Evolutionary conservation across 2,888 invertebrate genomes (phyloP).

Genomic region (Dryocosmus kuriphilus): DNA sequence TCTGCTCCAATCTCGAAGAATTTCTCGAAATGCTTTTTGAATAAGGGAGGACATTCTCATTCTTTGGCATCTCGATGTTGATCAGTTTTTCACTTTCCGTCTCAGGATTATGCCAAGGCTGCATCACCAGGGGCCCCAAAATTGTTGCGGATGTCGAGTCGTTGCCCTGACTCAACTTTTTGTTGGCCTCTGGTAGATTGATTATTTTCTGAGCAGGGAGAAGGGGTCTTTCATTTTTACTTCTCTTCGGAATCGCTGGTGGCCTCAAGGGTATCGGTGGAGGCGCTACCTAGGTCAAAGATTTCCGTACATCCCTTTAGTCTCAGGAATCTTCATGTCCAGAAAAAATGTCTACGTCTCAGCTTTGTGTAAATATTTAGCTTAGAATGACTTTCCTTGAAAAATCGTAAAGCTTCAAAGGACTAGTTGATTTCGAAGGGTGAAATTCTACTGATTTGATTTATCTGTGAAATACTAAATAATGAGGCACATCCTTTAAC

Average conservation of each 20-base stretch:
- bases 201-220: conserved; percentile 76
- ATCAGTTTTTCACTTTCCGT: conserved; percentile 70
- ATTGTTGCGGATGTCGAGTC: conserved; percentile 69
- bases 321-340: not conserved
- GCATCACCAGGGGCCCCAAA: conserved; percentile 18
- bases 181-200: conserved; percentile 63
- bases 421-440: not conserved
- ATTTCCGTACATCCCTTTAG: conserved; percentile 2
- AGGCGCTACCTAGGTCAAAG: conserved; percentile 68
- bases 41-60: not conserved
- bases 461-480: not conserved
- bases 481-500: not conserved
- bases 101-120: conserved; percentile 66
- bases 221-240: conserved; percentile 71
- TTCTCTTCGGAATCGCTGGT: conserved; percentile 79
- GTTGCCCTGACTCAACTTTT: conserved; percentile 58
- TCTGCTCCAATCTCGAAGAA: conserved; percentile 44
- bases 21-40: conserved; percentile 48
- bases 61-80: conserved; percentile 59
- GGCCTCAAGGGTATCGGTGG: conserved; percentile 78
- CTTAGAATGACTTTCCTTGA: not conserved
- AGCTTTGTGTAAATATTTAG: conserved; percentile 13
- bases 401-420: not conserved
- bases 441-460: not conserved
- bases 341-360: not conserved